Conservation (phyloP, 2,113 vertebrate genomes). For the Anolis sagrei region DNA sequence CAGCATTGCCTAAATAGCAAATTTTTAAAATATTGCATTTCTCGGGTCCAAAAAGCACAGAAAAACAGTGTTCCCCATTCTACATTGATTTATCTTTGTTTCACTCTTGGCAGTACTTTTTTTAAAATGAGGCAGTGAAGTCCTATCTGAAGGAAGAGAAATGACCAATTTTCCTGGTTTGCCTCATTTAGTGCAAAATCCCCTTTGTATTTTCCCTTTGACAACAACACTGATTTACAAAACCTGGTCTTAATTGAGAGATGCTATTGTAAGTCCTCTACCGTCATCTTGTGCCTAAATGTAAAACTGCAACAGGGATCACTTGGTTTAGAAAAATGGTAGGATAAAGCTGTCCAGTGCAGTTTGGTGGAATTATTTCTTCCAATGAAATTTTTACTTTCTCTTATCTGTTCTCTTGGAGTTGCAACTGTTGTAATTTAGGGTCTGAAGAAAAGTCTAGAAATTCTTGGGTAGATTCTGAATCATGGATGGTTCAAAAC, state of each 20-base stretch:
- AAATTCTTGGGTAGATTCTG: too few relatives aligned
- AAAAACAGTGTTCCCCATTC: not conserved
- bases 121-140: slow-evolving; percentile 14
- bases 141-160: slow-evolving; percentile 52
- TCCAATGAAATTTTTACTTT: not conserved
- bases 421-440: not conserved
- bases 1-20: not conserved
- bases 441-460: not conserved
- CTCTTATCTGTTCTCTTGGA: not conserved
- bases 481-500: too few relatives aligned
- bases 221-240: slow-evolving; percentile 36
- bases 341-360: too few relatives aligned
- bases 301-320: slow-evolving; percentile 43
- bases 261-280: slow-evolving; percentile 73
- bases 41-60: not conserved
- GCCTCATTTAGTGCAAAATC: slow-evolving; percentile 59
- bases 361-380: not conserved
- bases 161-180: slow-evolving; percentile 40
- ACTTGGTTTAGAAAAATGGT: too few relatives aligned
- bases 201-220: slow-evolving; percentile 40
- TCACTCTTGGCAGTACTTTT: slow-evolving; percentile 36
- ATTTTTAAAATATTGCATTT: not conserved
- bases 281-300: slow-evolving; percentile 73
- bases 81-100: not conserved
- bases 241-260: slow-evolving; percentile 52